Base-by-base conservation (phyloP, 2,888 invertebrate species). In the Nomada fucata region DNA sequence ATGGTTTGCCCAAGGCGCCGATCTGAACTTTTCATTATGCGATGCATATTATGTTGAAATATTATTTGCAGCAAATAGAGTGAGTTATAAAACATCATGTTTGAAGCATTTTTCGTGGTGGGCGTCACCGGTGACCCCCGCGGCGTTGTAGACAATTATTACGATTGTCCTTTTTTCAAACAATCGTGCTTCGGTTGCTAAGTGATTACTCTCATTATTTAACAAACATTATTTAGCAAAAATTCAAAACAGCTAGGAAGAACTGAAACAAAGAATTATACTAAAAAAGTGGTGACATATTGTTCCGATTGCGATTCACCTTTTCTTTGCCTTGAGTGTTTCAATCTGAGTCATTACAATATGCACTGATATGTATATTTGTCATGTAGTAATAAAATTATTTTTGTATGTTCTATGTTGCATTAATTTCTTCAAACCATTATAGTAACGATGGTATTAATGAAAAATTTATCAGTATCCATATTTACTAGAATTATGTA, bases 201-300 rank as follows among this genome's bases (percentile, higher is more conserved):
- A n/a, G n/a, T n/a, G n/a, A n/a, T n/a, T n/a, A n/a, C n/a, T n/a
- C n/a, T n/a, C n/a, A n/a, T n/a, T n/a, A n/a, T n/a, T n/a, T n/a
- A n/a, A n/a, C n/a, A n/a, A n/a, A n/a, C n/a, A n/a, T n/a, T n/a
- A n/a, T n/a, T n/a, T 23, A 15, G 23, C 9, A 68, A 44, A 57
- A 57, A 68, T 57, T 68, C 23, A 57, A 68, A 68, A 3, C 42
- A 57, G 18, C 44, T 68, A 57, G 36, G 57, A 7, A 68, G 57
- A 57, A 68, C 18, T 1, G 18, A 2, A 11, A 44, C 57, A 57
- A 68, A 57, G 2, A 68, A 44, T 26, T 57, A 0, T 11, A 68
- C 55, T 23, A 55, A n/a, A 68, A 55, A 42, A 55, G 11, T 57
- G 7, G 44, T 18, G 42, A 68, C 42, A 44, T 68, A 68, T 69